Base-by-base conservation (phyloP, 2,888 invertebrate genomes). In the Drosophila austrosaltans region DNA sequence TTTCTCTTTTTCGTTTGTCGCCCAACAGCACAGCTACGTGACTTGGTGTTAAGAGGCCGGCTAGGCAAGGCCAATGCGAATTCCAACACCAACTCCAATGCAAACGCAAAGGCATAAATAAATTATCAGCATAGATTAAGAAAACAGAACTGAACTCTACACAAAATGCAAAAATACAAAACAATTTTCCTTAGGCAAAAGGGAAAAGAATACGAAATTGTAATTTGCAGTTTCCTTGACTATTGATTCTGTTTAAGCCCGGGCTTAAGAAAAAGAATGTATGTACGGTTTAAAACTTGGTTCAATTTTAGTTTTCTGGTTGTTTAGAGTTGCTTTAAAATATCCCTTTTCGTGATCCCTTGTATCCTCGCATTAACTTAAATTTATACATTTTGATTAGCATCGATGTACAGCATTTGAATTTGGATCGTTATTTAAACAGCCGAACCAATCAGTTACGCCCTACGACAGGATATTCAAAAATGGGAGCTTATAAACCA, bases 1-100 rank as follows among this genome's bases (percentile, higher is more conserved):
- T 89, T 80, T 78, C 74, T 79, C 77, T 78, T 79, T 58, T 71
- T 70, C 73, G 70, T 57, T 75, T 73, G 71, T 83, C 78, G 78
- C 66, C 69, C 54, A 44, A 69, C 10, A 48, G 10, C 48, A 48
- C 48, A 48, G 25, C 68, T 81, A 83, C 89, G 82, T 83, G 89
- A 86, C 87, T 84, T 75, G 75, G 62, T 66, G 63, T 58, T 63
- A 63, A 68, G 48, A 70, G 63, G 57, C 32, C 30, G 56, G 58
- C 58, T 59, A 22, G 48, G 12, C 28, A 57, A 16, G 58, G 25
- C 25, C 22, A 48, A 48, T 10, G 10, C 25, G 10, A 25, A 48
- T 4, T 3, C 48, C 22, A 48, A 48, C 16, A 48, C 48, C 48
- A 48, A 48, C 22, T n/a, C 20, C 5, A 48, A 48, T 6, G 20